Base-by-base conservation (phyloP, 2,888 invertebrate genomes). In the Drosophila atripex region DNA sequence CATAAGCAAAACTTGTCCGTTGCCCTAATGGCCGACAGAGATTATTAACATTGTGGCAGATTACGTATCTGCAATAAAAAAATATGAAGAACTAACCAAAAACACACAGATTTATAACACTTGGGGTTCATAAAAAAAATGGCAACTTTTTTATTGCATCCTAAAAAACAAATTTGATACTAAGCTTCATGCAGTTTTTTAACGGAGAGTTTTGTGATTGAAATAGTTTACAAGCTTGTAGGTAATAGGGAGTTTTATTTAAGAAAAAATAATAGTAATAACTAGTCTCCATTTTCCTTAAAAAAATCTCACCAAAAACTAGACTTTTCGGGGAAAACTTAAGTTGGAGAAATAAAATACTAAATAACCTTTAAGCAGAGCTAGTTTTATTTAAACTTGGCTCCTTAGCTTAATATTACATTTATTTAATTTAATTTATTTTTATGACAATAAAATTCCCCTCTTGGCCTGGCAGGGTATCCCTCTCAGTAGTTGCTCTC, bases 41-140 rank as follows among this genome's bases (percentile, higher is more conserved):
- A 64, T 64, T 64, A 64, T 64, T 64, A 68, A 66, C 64, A 66
- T 54, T 50, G 38, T 45, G 64, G 23, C 38, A 30, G 41, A 71
- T 49, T 71, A 68, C 23, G 41, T 50, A 71, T 35, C 47, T 50
- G 57, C 46, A 46, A 52, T 50, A 35, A 45, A 60, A 28, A 28
- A 28, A 28, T 35, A 45, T 43, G 21, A 23, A 4, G 21, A 60
- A 60, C 60, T 35, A 59, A 35, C 21, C 23, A 43, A 16, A 45
- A 45, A 45, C 16, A 45, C 16, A 32, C 12, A 32, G 32, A 32
- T 32, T 32, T 32, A n/a, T 32, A 32, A 32, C 32, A 32, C 32
- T n/a, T n/a, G 1, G 32, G 16, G 9, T 21, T 18, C 18, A 21
- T 16, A 41, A 16, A 39, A 16, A 16, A 39, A 39, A 16, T 41